Percentiles rank a stretch among this genome's conserved stretches.
These are phyloP conservation scores for Alethe diademata DNA, from an alignment of 2,113 vertebrate genomes.

Conservation along the genomic window DNA sequence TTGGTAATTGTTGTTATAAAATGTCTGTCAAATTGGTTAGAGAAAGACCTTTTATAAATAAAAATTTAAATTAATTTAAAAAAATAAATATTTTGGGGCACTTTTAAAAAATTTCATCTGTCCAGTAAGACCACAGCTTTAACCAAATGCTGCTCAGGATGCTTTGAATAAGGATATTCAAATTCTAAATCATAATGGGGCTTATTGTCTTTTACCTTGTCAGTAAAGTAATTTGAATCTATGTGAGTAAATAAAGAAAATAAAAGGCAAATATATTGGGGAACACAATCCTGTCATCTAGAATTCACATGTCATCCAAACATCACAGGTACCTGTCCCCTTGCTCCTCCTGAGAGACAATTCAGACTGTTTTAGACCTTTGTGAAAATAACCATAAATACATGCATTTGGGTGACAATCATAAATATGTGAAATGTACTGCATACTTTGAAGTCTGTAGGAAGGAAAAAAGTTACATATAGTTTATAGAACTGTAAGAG, in stretches of 20 bases:
- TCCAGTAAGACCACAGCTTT: background rate
- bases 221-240: background rate
- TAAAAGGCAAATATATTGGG: background rate
- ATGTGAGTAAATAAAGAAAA: background rate
- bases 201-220: background rate
- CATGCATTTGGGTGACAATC: slow-evolving; percentile 20
- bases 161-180: background rate
- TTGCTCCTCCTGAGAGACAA: background rate
- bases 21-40: background rate
- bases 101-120: background rate
- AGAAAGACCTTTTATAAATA: background rate
- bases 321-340: background rate
- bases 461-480: background rate
- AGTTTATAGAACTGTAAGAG: background rate
- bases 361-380: background rate
- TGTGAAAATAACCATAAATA: slow-evolving; percentile 13
- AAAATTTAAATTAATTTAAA: background rate
- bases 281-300: background rate
- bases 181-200: background rate
- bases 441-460: slow-evolving; percentile 17
- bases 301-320: background rate
- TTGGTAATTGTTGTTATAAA: background rate
- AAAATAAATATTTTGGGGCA: background rate
- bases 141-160: background rate
- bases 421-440: background rate